These are phyloP conservation scores for Ranitomeya variabilis DNA, from an alignment of 2,113 vertebrate genomes.

Conservation along the genomic window DNA sequence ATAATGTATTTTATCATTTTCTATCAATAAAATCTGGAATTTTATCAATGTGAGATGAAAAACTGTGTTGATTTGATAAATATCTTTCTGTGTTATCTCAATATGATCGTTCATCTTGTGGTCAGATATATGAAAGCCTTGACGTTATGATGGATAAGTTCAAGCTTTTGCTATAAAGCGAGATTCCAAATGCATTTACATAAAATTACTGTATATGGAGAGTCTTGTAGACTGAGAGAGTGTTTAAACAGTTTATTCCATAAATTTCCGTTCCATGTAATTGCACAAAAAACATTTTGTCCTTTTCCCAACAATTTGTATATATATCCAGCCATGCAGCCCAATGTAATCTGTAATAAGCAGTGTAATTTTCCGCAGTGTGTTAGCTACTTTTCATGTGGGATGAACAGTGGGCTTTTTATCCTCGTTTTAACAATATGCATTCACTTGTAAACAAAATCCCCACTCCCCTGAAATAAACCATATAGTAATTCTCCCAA, in stretches of 20 bases:
- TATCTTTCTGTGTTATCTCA: constrained; percentile 7
- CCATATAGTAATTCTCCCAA: neutral
- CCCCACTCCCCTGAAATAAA: neutral
- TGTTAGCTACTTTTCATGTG: neutral
- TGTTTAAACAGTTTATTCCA: neutral
- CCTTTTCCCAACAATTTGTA: constrained; percentile 11
- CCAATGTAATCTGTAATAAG: constrained; percentile 1
- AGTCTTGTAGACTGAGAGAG: neutral
- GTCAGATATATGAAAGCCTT: constrained; percentile 14
- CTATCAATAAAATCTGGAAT: neutral
- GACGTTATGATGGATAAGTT: constrained; percentile 2
- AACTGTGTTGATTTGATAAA: constrained; percentile 4
- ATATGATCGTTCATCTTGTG: neutral
- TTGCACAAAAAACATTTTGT: neutral
- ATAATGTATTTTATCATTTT: neutral
- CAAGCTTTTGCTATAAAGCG: neutral
- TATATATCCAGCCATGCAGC: neutral
- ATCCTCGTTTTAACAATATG: constrained; percentile 6
- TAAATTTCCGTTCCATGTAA: neutral
- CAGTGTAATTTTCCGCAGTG: constrained; percentile 16
- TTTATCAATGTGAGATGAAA: neutral
- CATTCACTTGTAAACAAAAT: constrained; percentile 34
- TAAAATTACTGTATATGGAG: neutral
- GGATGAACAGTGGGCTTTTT: constrained; percentile 1
- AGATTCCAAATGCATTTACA: neutral